Evolutionary conservation across 2,797 vertebrate species (phyloP), one percentile per base, ranked within the genome.

Genomic region (Galago senegalensis): DNA sequence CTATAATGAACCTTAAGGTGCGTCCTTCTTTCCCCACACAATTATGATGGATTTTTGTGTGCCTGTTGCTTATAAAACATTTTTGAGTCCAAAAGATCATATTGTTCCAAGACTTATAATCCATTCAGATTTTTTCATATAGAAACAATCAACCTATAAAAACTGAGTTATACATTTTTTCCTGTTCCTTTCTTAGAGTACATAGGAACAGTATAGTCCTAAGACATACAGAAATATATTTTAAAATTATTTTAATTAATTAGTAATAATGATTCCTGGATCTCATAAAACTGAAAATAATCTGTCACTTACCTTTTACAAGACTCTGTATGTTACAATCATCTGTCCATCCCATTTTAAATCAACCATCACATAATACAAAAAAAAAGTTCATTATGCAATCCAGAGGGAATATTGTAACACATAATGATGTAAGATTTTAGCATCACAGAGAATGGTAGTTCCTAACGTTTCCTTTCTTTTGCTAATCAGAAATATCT

Each of bases 381-480:
- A 17, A 63, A 27, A 49, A 53, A 53, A 53, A 53, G 49, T 53
- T 53, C 49, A 9, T 14, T 85, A 12, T 73, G 7, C 3, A 58
- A 58, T n/a, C 82, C 17, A 49, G 46, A 61, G 82, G n/a, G 56
- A 91, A 67, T 95, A 77, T 40, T 56, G 83, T 23, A 86, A 75
- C 21, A 49, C 14, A 20, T 53, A 79, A 79, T 81, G 43, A 94
- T 18, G 16, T 72, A 70, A 80, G 3, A 21, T 40, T 72, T 31
- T 83, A 63, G 29, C 43, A 43, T 83, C 37, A 13, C 10, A 60
- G 76, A 86, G 18, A 81, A 17, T 27, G 60, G 21, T 63, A 76
- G 67, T 88, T 29, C 37, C 37, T 56, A 56, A 75, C 1, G 5
- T 27, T 72, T 80, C 7, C 3, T 16, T 89, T 91, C 46, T 25